Evolutionary conservation across 1,140 invertebrate genomes (phyloP).

Genomic region (Nylanderia fulva): DNA sequence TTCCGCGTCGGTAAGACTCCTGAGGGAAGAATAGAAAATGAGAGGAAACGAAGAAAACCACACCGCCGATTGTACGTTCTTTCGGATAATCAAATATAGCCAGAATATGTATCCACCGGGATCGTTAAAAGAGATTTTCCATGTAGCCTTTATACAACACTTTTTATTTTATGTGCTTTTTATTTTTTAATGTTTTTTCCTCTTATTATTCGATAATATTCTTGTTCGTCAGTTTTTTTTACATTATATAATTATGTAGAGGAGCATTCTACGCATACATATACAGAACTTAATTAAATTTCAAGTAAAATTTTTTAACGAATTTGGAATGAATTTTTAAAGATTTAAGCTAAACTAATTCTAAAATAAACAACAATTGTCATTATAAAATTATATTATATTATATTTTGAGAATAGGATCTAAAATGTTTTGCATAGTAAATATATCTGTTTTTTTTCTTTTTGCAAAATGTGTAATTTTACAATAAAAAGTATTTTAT

Average conservation of each 20-base stretch:
- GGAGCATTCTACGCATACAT: not conserved
- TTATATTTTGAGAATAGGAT: not conserved
- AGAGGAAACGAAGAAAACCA: not conserved
- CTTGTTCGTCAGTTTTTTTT: slow-evolving; percentile 3
- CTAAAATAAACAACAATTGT: not conserved
- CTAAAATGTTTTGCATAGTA: too few relatives aligned
- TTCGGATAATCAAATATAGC: slow-evolving; percentile 32
- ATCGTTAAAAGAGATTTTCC: slow-evolving; percentile 42
- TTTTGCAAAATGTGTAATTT: not conserved
- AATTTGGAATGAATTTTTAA: not conserved
- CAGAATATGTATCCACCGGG: slow-evolving; percentile 45
- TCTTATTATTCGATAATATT: not conserved
- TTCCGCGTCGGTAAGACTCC: not conserved
- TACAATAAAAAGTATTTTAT: not conserved
- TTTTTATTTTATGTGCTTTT: not conserved
- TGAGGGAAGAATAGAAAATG: not conserved
- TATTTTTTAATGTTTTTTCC: not conserved
- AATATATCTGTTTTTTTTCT: not conserved
- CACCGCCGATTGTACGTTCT: slow-evolving; percentile 36
- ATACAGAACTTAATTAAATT: not conserved
- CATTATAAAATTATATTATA: too few relatives aligned
- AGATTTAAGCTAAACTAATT: not conserved
- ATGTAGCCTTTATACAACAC: not conserved
- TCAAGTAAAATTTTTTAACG: not conserved
- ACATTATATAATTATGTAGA: too few relatives aligned